phyloP scores from a whole-genome alignment of 2,113 vertebrate species.

The Mus pahari region DNA sequence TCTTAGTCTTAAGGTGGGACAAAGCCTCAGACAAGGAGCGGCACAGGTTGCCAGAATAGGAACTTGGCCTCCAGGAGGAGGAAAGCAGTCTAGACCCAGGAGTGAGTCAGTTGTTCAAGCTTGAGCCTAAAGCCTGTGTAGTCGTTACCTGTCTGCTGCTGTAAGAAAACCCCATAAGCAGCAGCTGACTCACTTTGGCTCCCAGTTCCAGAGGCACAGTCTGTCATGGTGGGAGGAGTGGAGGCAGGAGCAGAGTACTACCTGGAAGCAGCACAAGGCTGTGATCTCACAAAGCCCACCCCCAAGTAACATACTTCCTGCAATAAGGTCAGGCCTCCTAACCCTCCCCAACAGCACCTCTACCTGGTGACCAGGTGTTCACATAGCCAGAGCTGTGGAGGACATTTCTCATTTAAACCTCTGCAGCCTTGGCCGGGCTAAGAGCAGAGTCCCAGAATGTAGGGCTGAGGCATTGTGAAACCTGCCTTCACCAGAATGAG shows the following conservation, averaged over 20 bases:
- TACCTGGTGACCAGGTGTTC: neutral
- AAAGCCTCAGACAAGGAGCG: neutral
- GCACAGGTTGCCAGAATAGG: neutral
- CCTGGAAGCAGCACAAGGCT: neutral
- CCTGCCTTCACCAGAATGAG: neutral
- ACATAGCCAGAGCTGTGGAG: neutral
- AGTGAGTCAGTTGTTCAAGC: fast-evolving
- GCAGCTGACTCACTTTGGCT: neutral
- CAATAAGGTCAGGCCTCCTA: neutral
- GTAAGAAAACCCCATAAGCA: neutral
- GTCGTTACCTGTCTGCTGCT: neutral
- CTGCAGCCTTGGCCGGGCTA: neutral
- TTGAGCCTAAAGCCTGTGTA: neutral
- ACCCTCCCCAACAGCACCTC: neutral
- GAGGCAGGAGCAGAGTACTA: neutral
- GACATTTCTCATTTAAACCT: neutral
- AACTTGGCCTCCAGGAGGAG: neutral
- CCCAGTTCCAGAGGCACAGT: neutral
- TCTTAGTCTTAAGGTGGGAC: neutral
- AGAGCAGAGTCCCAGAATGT: neutral
- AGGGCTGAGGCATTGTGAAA: neutral
- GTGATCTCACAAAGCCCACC: neutral
- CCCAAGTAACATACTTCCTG: neutral
- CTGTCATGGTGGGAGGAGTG: neutral
- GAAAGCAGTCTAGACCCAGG: neutral